Evolutionary conservation across 2,888 invertebrate species (phyloP).

Genomic region (Watsonalla binaria): DNA sequence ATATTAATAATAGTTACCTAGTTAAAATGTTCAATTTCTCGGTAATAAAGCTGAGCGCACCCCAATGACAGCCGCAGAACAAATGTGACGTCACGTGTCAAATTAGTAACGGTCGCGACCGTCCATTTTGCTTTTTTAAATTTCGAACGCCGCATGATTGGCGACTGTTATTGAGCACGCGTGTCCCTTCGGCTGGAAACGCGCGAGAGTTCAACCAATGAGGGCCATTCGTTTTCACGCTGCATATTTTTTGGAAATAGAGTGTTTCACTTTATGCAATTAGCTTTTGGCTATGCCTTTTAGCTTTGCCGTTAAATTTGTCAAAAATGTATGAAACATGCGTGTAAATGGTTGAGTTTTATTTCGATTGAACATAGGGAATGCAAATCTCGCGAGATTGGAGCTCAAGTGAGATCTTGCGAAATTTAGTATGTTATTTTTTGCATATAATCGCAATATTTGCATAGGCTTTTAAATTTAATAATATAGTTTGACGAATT

Average conservation of each 20-base stretch:
- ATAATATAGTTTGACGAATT: too few relatives aligned
- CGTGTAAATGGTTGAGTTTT: not conserved
- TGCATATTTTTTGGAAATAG: slow-evolving; percentile 18
- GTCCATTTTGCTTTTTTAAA: slow-evolving; percentile 69
- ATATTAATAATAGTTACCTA: slow-evolving; percentile 15
- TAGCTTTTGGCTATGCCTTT: not conserved
- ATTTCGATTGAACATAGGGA: too few relatives aligned
- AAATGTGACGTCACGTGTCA: slow-evolving; percentile 71
- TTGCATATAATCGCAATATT: too few relatives aligned
- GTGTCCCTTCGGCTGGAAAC: slow-evolving; percentile 44
- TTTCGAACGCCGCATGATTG: slow-evolving; percentile 66
- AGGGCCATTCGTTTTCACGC: slow-evolving; percentile 22
- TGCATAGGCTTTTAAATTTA: too few relatives aligned
- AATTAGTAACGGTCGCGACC: slow-evolving; percentile 67
- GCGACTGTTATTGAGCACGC: slow-evolving; percentile 59
- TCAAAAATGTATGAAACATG: not conserved
- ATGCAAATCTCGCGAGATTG: too few relatives aligned
- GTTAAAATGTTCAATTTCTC: slow-evolving; percentile 37
- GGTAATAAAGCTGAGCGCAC: slow-evolving; percentile 28
- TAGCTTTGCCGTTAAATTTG: not conserved
- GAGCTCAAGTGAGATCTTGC: too few relatives aligned
- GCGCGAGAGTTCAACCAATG: slow-evolving; percentile 38
- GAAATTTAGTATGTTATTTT: too few relatives aligned
- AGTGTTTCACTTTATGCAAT: not conserved
- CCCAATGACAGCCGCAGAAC: slow-evolving; percentile 46